A percentile compares a stretch with the other conserved stretches of the same genome.
These are phyloP conservation scores for Vanessa atalanta DNA, from an alignment of 1,140 invertebrate genomes.

Conservation along the genomic window DNA sequence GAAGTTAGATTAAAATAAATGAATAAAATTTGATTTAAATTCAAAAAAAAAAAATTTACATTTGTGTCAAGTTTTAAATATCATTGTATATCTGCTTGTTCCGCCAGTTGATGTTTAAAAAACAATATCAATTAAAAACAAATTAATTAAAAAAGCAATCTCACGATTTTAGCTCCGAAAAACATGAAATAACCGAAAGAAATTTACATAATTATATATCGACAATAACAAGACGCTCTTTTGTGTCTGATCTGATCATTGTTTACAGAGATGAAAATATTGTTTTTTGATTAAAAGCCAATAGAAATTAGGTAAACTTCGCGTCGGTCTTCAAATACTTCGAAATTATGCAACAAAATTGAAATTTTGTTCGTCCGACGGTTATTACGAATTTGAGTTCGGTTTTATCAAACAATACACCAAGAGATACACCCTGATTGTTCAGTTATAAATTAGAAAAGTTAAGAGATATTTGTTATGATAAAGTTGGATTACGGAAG, in stretches of 20 bases:
- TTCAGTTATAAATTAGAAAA: constrained; percentile 24
- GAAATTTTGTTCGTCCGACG: background rate
- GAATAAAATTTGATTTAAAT: no score
- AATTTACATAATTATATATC: no score
- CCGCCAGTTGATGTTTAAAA: no score
- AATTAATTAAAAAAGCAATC: no score
- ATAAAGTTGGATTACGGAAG: background rate
- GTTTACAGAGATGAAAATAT: background rate
- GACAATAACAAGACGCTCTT: no score
- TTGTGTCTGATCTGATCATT: background rate
- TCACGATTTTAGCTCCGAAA: no score
- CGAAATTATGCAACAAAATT: background rate
- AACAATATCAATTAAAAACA: no score
- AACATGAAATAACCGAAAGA: no score
- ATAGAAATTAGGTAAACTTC: constrained; percentile 5
- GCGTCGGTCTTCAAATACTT: background rate
- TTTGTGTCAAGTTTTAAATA: no score
- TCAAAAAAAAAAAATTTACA: no score
- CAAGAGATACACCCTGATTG: constrained; percentile 5
- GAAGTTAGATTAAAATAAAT: no score
- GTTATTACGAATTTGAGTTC: constrained; percentile 4
- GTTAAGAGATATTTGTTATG: constrained; percentile 4
- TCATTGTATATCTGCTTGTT: no score
- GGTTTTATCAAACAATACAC: constrained; percentile 11
- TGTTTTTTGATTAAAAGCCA: background rate